These are phyloP conservation scores for Chloebia gouldiae DNA, from an alignment of 2,113 vertebrate species.

Conservation along the genomic window DNA sequence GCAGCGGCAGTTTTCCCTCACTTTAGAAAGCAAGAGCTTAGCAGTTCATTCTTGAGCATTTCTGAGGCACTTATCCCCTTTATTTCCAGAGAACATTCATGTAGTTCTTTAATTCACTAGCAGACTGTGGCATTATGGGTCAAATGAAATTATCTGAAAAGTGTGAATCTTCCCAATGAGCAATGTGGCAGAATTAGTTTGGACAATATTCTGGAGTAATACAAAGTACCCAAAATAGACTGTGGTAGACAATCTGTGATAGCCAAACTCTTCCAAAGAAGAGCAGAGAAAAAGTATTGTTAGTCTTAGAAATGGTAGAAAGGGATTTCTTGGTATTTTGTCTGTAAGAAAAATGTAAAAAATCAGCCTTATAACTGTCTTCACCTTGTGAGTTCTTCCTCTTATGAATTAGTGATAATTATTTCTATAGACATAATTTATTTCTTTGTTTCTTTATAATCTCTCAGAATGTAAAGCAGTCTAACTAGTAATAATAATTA, in stretches of 20 bases:
- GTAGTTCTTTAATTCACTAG: neutral
- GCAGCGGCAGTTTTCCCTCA: neutral
- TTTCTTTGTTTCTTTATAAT: neutral
- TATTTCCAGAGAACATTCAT: neutral
- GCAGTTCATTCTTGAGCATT: neutral
- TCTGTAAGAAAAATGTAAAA: neutral
- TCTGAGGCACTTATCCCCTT: neutral
- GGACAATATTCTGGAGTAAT: neutral
- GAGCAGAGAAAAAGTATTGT: neutral
- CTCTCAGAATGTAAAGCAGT: neutral
- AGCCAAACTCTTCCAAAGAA: neutral
- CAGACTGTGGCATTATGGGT: accelerated
- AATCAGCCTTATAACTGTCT: neutral
- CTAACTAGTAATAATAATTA: neutral
- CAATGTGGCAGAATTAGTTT: neutral
- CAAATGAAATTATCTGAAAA: neutral
- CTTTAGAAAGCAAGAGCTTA: neutral
- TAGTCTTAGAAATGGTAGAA: neutral
- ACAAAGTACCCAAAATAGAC: neutral
- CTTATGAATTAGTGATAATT: neutral
- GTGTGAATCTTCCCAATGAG: neutral
- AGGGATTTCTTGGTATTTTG: neutral
- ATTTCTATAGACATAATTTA: neutral
- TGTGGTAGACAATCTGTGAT: neutral
- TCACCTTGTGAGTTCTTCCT: neutral